Evolutionary conservation across 2,888 invertebrate species (phyloP).

Genomic region (Isotomurus palustris): DNA sequence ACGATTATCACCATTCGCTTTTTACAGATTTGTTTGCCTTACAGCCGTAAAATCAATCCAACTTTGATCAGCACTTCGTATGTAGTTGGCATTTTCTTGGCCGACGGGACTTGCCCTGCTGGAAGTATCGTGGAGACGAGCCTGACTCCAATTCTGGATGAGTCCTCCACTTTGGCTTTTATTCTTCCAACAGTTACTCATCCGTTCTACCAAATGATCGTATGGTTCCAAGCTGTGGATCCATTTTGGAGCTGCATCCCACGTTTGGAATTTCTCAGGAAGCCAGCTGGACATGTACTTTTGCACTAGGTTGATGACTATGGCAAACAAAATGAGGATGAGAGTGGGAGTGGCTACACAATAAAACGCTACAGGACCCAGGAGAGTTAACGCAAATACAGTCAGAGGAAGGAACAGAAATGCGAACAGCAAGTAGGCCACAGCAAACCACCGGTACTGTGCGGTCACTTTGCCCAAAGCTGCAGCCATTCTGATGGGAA

Average conservation of each 20-base stretch:
- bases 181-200: too few relatives aligned
- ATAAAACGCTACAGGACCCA: constrained; percentile 49
- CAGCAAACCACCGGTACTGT: constrained; percentile 57
- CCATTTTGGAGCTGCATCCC: constrained; percentile 51
- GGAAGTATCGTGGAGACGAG: too few relatives aligned
- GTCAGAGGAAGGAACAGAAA: constrained; percentile 49
- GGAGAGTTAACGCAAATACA: constrained; percentile 49
- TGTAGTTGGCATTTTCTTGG: too few relatives aligned
- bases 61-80: too few relatives aligned
- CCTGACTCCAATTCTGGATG: too few relatives aligned
- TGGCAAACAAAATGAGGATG: constrained; percentile 46
- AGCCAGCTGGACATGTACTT: constrained; percentile 47
- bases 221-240: constrained; percentile 51
- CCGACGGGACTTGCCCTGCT: too few relatives aligned
- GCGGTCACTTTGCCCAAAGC: constrained; percentile 55
- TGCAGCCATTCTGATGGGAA: constrained; percentile 54
- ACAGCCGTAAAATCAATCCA: too few relatives aligned
- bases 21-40: too few relatives aligned
- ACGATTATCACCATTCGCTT: too few relatives aligned
- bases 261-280: constrained; percentile 48
- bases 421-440: constrained; percentile 52
- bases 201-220: constrained; percentile 47
- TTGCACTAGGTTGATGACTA: constrained; percentile 50
- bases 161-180: too few relatives aligned
- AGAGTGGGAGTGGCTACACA: constrained; percentile 48